Conservation (phyloP, 2,113 vertebrate genomes). For the Carollia perspicillata region DNA sequence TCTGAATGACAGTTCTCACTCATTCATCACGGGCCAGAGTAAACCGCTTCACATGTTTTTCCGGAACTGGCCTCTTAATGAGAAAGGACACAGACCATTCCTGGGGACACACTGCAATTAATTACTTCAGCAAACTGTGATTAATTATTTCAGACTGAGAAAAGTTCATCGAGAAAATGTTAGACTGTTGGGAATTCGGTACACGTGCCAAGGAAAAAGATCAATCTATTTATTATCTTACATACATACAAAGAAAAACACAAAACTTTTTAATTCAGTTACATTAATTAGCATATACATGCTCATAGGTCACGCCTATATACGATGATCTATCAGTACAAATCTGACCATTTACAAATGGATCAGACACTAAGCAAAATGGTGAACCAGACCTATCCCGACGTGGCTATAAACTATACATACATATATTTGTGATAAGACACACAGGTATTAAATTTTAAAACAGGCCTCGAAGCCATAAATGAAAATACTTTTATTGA, state of each 20-base stretch:
- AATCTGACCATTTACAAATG: neutral
- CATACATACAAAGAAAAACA: neutral
- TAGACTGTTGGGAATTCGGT: neutral
- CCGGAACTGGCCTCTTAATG: slow-evolving; percentile 27
- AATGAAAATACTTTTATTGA: neutral
- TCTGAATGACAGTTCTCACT: neutral
- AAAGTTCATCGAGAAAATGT: slow-evolving; percentile 15
- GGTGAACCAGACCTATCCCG: neutral
- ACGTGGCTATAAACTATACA: neutral
- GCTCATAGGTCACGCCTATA: neutral
- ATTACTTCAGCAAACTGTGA: slow-evolving; percentile 29
- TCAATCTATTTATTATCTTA: neutral
- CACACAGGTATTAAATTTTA: neutral
- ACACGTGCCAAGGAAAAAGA: neutral
- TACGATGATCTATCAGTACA: neutral
- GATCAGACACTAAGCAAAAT: neutral
- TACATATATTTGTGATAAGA: neutral
- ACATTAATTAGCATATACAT: neutral
- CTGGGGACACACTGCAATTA: neutral
- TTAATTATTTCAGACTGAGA: slow-evolving; percentile 23
- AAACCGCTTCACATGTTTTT: slow-evolving; percentile 25
- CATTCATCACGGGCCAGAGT: neutral
- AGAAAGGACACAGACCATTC: neutral
- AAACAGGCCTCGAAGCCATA: neutral
- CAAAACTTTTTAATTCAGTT: neutral